Evolutionary conservation across 2,113 vertebrate genomes (phyloP).

Genomic region (Sinocyclocheilus anophthalmus): DNA sequence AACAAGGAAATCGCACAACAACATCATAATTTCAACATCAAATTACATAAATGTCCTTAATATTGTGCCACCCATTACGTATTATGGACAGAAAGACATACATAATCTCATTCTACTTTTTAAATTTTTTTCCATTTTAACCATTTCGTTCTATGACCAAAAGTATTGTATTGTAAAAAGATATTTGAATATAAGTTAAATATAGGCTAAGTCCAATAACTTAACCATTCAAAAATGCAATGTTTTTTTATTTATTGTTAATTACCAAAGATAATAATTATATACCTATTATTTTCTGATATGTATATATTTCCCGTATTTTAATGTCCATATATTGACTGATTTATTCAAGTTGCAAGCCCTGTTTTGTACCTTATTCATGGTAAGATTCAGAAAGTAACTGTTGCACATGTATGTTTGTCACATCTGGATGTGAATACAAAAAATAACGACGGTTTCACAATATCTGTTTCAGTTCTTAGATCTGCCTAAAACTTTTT

Average conservation of each 20-base stretch:
- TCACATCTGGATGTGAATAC: not conserved
- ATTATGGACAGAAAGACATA: not conserved
- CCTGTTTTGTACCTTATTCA: not conserved
- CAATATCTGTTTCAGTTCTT: slow-evolving; percentile 48
- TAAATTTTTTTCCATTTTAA: not conserved
- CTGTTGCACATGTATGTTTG: not conserved
- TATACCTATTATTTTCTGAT: not conserved
- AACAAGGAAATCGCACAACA: not conserved
- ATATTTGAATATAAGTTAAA: no score
- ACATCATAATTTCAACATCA: not conserved
- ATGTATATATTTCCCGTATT: not conserved
- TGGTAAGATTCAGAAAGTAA: not conserved
- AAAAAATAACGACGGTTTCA: not conserved
- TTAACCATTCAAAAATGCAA: not conserved
- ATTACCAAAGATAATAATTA: not conserved
- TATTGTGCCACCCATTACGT: not conserved
- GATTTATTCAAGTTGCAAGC: not conserved
- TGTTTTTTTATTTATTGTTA: not conserved
- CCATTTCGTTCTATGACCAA: not conserved
- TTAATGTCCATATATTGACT: not conserved
- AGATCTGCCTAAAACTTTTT: slow-evolving; percentile 35
- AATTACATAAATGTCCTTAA: not conserved
- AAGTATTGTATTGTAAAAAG: not conserved
- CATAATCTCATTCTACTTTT: not conserved
- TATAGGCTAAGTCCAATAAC: not conserved